Evolutionary conservation across 2,888 invertebrate species (phyloP), one percentile per base, ranked within the genome.

Genomic region (Galerucella pusilla): DNA sequence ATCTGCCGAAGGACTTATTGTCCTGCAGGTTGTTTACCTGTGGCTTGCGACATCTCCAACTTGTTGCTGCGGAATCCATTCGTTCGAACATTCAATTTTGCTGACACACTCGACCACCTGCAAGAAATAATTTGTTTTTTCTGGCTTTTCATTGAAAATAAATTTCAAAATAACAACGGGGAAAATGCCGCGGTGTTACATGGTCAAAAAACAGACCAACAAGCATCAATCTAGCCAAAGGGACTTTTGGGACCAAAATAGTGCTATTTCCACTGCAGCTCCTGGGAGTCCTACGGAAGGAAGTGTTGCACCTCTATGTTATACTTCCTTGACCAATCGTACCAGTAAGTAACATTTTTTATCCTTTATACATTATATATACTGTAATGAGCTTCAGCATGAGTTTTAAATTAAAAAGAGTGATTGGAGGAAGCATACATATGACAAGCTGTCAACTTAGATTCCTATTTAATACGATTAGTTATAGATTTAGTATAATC

Each of bases 171-270:
- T 25, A 45, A 46, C 72, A 73, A 77, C 76, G 79, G 74, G 16
- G 57, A 57, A 61, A 84, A 93, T 93, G 93, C 93, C 93, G 88
- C 92, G 93, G 85, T 93, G 93, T 86, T 93, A 93, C 86, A 93
- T 93, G 92, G 92, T 93, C 84, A 93, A 93, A 90, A 93, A 93
- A 87, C 88, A 90, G 85, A 90, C 89, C 89, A 89, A 87, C 87
- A 90, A 89, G 86, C 86, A 83, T 83, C 87, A 85, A 83, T 73
- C 77, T 61, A 87, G 88, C 81, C 88, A 88, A 78, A 88, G 85
- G 73, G 86, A 86, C 76, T 88, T 86, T 84, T 89, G 89, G 87
- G 85, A 81, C 82, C 85, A 88, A 81, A 84, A 75, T 78, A 82
- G 79, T 78, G 80, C 81, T 25, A 65, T 76, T 77, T 78, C 78